Evolutionary conservation across 2,888 invertebrate genomes (phyloP).

Genomic region (Lithodes maja): DNA sequence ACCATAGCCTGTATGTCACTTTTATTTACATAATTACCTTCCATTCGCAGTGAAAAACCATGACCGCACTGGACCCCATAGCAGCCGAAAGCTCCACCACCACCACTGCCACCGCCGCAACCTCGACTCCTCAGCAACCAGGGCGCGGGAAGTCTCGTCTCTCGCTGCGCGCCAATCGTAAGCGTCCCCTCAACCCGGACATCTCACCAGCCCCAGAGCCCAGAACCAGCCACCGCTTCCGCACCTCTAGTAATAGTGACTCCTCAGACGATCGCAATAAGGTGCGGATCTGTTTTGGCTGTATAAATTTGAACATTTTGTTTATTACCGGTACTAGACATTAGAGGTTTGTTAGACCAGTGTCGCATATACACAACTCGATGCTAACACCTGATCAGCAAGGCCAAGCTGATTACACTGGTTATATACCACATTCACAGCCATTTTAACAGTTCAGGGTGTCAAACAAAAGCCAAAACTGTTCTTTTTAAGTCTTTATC

Average conservation of each 20-base stretch:
- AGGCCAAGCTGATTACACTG: no score
- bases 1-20: background rate
- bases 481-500: no score
- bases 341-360: no score
- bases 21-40: background rate
- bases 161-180: slow-evolving; percentile 64
- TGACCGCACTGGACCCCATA: background rate
- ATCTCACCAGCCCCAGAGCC: slow-evolving; percentile 70
- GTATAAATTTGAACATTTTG: no score
- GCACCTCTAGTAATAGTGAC: slow-evolving; percentile 63
- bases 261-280: slow-evolving; percentile 51
- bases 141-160: slow-evolving; percentile 47
- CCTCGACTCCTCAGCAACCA: background rate
- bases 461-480: no score
- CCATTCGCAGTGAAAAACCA: background rate
- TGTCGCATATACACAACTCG: no score
- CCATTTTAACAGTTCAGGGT: no score
- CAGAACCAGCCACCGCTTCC: slow-evolving; percentile 68
- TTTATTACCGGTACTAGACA: no score
- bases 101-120: background rate
- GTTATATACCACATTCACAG: no score
- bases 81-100: background rate
- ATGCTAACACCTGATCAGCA: no score
- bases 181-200: slow-evolving; percentile 54
- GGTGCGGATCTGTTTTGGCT: slow-evolving; percentile 2